Base-by-base conservation (phyloP, 2,113 vertebrate genomes). In the Psilopogon haemacephalus region DNA sequence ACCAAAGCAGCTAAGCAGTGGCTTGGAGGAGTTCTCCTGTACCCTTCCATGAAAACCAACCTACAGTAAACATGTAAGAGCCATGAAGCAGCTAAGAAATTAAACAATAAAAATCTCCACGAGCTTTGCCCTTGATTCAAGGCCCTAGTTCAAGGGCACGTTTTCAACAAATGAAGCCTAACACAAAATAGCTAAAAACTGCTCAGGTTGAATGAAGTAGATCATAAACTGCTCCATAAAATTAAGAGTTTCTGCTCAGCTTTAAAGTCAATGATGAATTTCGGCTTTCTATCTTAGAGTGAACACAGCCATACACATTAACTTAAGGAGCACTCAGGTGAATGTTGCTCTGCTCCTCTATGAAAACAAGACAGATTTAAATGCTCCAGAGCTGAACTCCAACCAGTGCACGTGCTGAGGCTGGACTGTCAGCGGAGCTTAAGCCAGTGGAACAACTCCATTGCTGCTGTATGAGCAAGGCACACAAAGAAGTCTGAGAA, bases 41-140 rank as follows among this genome's bases (percentile, higher is more conserved):
- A 1, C 32, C 28, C 40, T 67, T 44, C 42, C 69, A 59, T 12
- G 40, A 67, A 87, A 68, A 48, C 15, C 0, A 5, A 40, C 7
- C 2, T 0, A 18, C 1, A 68, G 67, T 23, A 79, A 56, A 60
- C 0, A 0, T 7, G 26, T 12, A 55, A 60, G 46, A 42, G 13
- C n/a, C 37, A 44, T 1, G 5, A 10, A 80, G 27, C 71, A 65
- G 12, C 38, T 65, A 6, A 56, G 60, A 72, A 3, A 2, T 1
- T 13, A 9, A 14, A 20, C 18, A 60, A 56, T 27, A 27, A 72
- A 56, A 65, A 46, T 10, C 48, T 38, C 54, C 65, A n/a, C 42
- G 15, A 69, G 58, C 6, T 24, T 32, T 30, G 46, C 46, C 21
- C 21, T 26, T 55, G 28, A 24, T 15, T 82, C n/a, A n/a, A n/a